These are phyloP conservation scores for Cladorhizidae sp. DNA, from an alignment of 37 sponge, comb jelly and placozoan genomes.

Conservation along the genomic window DNA sequence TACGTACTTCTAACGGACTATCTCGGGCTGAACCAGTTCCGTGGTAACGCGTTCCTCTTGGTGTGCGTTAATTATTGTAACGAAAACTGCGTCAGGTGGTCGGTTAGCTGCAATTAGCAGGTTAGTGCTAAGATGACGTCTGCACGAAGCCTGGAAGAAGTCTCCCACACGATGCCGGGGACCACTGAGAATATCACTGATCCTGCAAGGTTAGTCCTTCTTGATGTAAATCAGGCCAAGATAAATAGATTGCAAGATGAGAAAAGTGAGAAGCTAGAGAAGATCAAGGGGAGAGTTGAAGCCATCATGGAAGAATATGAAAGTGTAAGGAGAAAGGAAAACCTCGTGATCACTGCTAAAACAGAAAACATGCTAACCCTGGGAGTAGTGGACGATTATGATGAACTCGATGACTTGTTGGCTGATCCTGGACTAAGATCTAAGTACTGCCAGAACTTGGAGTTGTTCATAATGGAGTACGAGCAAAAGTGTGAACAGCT, in stretches of 20 bases:
- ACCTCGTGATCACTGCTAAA: neutral
- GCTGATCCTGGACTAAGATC: conserved; percentile 25
- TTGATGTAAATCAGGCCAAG: conserved; percentile 30
- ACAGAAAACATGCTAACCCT: conserved; percentile 4
- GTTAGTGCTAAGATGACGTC: too few species aligned
- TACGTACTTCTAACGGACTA: too few species aligned
- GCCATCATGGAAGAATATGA: conserved; percentile 42
- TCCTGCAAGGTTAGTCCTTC: conserved; percentile 32
- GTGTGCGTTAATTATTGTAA: too few species aligned
- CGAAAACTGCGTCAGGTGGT: too few species aligned
- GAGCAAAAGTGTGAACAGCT: conserved; percentile 51
- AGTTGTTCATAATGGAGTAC: conserved; percentile 51
- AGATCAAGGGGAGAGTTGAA: conserved; percentile 54
- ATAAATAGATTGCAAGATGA: conserved; percentile 45
- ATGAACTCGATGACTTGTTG: conserved; percentile 50
- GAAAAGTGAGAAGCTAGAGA: conserved; percentile 19
- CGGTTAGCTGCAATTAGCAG: too few species aligned
- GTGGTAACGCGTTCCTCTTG: too few species aligned
- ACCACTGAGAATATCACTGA: neutral
- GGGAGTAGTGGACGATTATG: conserved; percentile 40
- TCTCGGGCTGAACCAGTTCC: too few species aligned
- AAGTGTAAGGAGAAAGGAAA: neutral
- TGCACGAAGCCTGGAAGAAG: too few species aligned
- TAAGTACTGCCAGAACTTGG: conserved; percentile 54
- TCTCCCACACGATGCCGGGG: too few species aligned